Percentiles rank a stretch among this genome's conserved stretches.
phyloP scores from a whole-genome alignment of 2,797 vertebrate species.

The Tapirus indicus region DNA sequence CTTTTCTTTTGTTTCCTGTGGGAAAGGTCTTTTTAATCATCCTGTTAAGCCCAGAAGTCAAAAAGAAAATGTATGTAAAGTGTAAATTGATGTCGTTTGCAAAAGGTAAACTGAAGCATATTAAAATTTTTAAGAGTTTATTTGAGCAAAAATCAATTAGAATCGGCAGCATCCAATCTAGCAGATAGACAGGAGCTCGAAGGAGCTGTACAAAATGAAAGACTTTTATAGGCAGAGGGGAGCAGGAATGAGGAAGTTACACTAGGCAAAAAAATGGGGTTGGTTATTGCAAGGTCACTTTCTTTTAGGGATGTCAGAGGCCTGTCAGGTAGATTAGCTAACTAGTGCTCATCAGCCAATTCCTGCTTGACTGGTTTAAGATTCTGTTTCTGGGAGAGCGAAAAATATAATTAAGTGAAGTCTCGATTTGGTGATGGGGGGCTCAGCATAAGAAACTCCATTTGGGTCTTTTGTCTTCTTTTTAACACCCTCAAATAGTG shows the following conservation, averaged over 20 bases:
- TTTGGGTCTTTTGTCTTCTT: not conserved
- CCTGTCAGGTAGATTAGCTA: not conserved
- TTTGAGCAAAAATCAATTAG: not conserved
- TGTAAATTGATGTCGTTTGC: not conserved
- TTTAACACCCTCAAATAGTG: not conserved
- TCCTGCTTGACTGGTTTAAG: not conserved
- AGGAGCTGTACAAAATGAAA: not conserved
- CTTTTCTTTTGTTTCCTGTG: too few species aligned
- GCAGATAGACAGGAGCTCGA: not conserved
- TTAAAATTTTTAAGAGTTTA: not conserved
- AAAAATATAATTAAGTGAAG: too few species aligned
- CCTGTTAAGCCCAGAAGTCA: not conserved
- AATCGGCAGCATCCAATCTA: not conserved
- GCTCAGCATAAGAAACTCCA: not conserved
- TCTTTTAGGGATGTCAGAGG: not conserved
- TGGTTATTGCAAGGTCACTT: not conserved
- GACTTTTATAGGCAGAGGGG: too few species aligned
- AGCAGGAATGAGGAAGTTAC: not conserved
- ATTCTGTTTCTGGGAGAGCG: not conserved
- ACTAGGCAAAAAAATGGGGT: not conserved
- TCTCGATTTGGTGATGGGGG: not conserved
- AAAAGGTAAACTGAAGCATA: not conserved
- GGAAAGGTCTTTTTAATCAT: not conserved
- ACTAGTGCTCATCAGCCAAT: not conserved
- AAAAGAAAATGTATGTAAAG: not conserved